These are phyloP conservation scores for Aphrocallistes beatrix DNA, from an alignment of 37 sponge, comb jelly and placozoan species.

Conservation along the genomic window DNA sequence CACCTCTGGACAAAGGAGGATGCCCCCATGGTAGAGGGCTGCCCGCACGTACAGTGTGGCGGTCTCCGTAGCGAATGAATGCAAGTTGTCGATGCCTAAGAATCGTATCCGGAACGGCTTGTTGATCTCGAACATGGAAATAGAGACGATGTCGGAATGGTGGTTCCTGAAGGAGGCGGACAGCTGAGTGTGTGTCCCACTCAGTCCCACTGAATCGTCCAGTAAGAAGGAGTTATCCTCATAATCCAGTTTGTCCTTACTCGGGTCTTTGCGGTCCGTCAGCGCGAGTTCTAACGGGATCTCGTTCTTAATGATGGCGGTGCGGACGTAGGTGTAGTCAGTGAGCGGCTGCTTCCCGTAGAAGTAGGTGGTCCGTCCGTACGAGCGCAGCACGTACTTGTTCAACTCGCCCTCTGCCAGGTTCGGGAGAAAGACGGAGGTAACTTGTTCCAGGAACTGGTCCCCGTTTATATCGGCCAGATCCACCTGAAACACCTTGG, in stretches of 20 bases:
- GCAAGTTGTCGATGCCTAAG: background rate
- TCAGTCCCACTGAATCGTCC: conserved; percentile 55
- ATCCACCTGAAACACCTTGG: background rate
- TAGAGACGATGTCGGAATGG: conserved; percentile 65
- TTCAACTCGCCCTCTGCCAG: background rate
- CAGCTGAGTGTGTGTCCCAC: conserved; percentile 68
- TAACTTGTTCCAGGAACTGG: background rate
- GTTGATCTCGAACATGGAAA: conserved; percentile 78
- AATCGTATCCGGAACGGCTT: conserved; percentile 51
- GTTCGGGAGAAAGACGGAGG: background rate
- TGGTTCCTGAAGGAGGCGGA: conserved; percentile 49
- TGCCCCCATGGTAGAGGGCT: conserved; percentile 75
- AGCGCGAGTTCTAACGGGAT: background rate
- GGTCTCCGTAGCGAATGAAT: background rate
- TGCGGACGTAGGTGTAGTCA: background rate
- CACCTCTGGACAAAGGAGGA: conserved; percentile 29
- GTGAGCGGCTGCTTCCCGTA: background rate
- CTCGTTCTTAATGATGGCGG: background rate
- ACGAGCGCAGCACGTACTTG: background rate
- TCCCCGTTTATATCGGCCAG: background rate
- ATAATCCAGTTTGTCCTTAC: background rate
- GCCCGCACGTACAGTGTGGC: conserved; percentile 44
- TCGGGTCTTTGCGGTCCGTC: background rate
- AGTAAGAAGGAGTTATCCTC: conserved; percentile 25
- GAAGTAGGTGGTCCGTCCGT: background rate